Base-by-base conservation (phyloP, 2,888 invertebrate genomes). In the Lasius fuliginosus region DNA sequence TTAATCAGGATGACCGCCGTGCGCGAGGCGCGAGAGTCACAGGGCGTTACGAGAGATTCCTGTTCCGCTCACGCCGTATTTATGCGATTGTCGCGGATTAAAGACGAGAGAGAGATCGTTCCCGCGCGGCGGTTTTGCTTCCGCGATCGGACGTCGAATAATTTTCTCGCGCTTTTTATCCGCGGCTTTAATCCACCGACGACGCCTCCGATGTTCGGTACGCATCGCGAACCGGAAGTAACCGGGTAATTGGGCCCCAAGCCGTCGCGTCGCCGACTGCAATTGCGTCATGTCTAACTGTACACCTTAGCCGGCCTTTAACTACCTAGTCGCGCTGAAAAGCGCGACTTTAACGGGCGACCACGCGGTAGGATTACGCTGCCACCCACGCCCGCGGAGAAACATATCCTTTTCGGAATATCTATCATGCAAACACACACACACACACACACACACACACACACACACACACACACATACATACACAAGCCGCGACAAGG, bases 221-320 rank as follows among this genome's bases (percentile, higher is more conserved):
- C 49, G 36, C 74, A 23, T 18, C 33, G 9, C 62, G n/a, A 86
- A 87, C 84, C 87, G 87, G 87, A 90, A 90, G 85, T 83, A 75
- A 62, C 68, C 84, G 85, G n/a, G 74, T 90, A 91, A 91, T 91
- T 91, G 89, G 87, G 85, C 87, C 81, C 84, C 85, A 68, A 77
- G 69, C 74, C 68, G 83, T 69, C 74, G 82, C 74, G 82, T 67
- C 74, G 82, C 49, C 69, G 79, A 84, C 85, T 75, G 77, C 84
- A 79, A 86, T 93, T 91, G 87, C 93, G 91, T 92, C 92, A 93
- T 86, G 86, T 76, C 89, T 93, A 92, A 92, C 92, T 92, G 92
- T 93, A 90, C 86, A 77, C 69, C 79, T n/a, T 30, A 71, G 42
- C 42, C 71, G 82, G 56, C 76, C 76, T 76, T 76, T 30, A 62